phyloP scores from a whole-genome alignment of 2,888 invertebrate species.

The Gymnosoma rotundatum region DNA sequence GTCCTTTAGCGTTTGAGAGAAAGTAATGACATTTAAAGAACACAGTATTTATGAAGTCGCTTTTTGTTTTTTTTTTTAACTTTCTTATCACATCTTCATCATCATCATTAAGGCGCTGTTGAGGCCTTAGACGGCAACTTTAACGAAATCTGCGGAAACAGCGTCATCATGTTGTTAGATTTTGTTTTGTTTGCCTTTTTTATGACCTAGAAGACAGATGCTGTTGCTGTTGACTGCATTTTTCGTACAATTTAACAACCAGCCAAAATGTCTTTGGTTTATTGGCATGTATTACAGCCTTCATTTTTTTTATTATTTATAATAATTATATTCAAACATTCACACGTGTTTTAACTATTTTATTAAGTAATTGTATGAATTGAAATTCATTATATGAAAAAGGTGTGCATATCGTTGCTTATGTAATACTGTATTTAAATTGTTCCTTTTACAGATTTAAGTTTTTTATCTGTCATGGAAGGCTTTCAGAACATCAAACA shows the following conservation, averaged over 20 bases:
- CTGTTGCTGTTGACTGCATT: too few species aligned
- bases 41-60: slow-evolving; percentile 50
- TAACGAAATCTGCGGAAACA: too few species aligned
- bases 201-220: too few species aligned
- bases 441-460: too few species aligned
- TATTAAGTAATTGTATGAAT: background rate
- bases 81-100: background rate
- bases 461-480: too few species aligned
- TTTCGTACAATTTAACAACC: slow-evolving; percentile 1
- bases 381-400: background rate
- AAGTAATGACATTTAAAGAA: slow-evolving; percentile 67
- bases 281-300: slow-evolving; percentile 15
- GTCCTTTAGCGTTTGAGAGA: slow-evolving; percentile 57
- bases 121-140: slow-evolving; percentile 33
- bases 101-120: slow-evolving; percentile 3
- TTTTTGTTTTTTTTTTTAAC: background rate
- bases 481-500: too few species aligned
- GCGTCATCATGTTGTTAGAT: background rate
- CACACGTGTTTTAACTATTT: too few species aligned
- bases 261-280: slow-evolving; percentile 20
- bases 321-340: too few species aligned
- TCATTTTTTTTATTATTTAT: background rate
- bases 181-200: too few species aligned
- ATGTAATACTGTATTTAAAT: background rate
- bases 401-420: background rate